These are phyloP conservation scores for Sialis fuliginosa DNA, from an alignment of 2,888 invertebrate genomes.

Conservation along the genomic window DNA sequence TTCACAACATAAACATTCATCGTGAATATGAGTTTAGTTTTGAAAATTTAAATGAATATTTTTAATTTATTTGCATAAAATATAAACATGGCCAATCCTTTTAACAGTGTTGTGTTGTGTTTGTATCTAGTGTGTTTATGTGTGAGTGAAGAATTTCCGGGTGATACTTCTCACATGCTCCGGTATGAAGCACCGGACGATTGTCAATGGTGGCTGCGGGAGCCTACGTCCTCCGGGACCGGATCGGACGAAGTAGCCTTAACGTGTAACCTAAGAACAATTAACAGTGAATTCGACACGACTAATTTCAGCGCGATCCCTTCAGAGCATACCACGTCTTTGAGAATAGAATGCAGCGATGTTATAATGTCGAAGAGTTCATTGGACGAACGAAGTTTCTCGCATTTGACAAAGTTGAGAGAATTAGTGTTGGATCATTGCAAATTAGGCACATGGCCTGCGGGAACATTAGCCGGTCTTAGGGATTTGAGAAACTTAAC, in stretches of 20 bases:
- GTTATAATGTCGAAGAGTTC: constrained; percentile 65
- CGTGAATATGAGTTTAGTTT: too few species aligned
- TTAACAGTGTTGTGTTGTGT: too few species aligned
- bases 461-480: constrained; percentile 61
- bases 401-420: constrained; percentile 61
- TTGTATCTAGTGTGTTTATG: too few species aligned
- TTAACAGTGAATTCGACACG: constrained; percentile 74
- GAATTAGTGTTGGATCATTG: constrained; percentile 72
- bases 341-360: constrained; percentile 64
- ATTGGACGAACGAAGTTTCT: constrained; percentile 57
- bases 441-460: constrained; percentile 68
- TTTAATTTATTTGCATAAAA: too few species aligned
- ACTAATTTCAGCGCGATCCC: constrained; percentile 80
- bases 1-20: too few species aligned
- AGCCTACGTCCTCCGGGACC: constrained; percentile 32
- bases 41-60: too few species aligned
- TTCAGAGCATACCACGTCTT: constrained; percentile 61
- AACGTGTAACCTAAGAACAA: constrained; percentile 62
- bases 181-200: constrained; percentile 72
- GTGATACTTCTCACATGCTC: constrained; percentile 21
- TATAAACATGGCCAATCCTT: too few species aligned
- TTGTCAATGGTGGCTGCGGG: constrained; percentile 60
- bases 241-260: constrained; percentile 50
- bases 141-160: constrained; percentile 13
- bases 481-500: constrained; percentile 70